A percentile compares a stretch with the other conserved stretches of the same genome.
phyloP scores from a whole-genome alignment of 2,888 invertebrate species.

The Tholera decimalis region DNA sequence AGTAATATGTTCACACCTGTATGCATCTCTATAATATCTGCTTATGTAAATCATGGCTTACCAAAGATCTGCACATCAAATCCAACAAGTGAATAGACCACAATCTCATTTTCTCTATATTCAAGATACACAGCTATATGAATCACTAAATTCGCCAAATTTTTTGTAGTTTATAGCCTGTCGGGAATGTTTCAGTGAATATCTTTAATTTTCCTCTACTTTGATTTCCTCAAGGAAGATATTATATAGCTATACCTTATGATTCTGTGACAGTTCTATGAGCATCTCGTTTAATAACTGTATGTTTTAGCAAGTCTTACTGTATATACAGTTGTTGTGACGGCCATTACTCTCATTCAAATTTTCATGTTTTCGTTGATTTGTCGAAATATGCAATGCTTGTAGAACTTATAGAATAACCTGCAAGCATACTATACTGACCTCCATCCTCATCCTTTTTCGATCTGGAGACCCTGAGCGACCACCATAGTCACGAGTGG shows the following conservation, averaged over 20 bases:
- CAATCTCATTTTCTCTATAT: constrained; percentile 52
- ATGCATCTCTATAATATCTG: constrained; percentile 52
- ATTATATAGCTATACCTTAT: constrained; percentile 47
- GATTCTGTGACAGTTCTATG: constrained; percentile 52
- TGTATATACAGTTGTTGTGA: constrained; percentile 46
- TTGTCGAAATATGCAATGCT: constrained; percentile 38
- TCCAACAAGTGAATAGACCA: constrained; percentile 51
- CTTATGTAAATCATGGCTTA: constrained; percentile 59
- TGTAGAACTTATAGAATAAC: constrained; percentile 26
- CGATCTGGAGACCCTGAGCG: constrained; percentile 92
- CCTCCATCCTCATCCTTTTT: constrained; percentile 92
- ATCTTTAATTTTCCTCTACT: constrained; percentile 51
- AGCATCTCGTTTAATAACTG: constrained; percentile 40
- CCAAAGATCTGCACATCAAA: constrained; percentile 51
- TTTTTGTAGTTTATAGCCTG: constrained; percentile 46
- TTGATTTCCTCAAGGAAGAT: constrained; percentile 45
- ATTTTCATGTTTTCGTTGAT: constrained; percentile 42
- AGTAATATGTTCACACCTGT: constrained; percentile 47
- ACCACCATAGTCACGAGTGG: constrained; percentile 90
- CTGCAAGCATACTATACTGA: constrained; percentile 75
- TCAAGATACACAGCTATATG: constrained; percentile 49
- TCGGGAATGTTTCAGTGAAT: constrained; percentile 38
- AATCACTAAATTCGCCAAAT: constrained; percentile 56
- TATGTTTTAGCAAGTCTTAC: constrained; percentile 46
- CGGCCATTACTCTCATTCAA: constrained; percentile 51